Evolutionary conservation across 1,140 invertebrate genomes (phyloP), one percentile per base, ranked within the genome.

Genomic region (Leptonema lineaticorne): DNA sequence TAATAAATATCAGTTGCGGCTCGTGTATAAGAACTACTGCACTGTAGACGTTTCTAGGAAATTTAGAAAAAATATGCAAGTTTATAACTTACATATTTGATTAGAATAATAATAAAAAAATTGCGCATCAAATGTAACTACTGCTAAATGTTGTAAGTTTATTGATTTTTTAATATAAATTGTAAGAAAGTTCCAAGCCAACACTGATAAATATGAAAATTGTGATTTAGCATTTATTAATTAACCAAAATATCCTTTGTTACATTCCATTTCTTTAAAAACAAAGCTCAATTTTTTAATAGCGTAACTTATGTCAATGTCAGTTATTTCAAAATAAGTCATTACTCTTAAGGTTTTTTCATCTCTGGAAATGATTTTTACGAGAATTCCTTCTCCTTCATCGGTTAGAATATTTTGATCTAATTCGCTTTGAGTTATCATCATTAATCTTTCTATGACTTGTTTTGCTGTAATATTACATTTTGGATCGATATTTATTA

Each of bases 241-340:
- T n/a, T 62, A 62, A 18, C 59, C 59, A 26, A 62, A 62, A n/a
- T 24, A 62, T 26, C 59, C 59, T 30, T 7, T 24, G 14, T 24
- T 53, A 11, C 50, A 26, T 68, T 85, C 83, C 66, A 83, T 78
- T 75, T 88, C 83, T 48, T 80, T 79, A 41, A 90, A 86, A 27
- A 90, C 85, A 57, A 83, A 83, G 20, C 73, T 75, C 20, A 91
- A 76, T 74, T 91, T 91, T 26, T 82, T 82, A 16, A 89, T 85
- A 27, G 87, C 84, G 65, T 86, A 80, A n/a, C 84, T 72, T 8
- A 91, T 76, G 75, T 89, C 84, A 46, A 86, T 78, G 45, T 87
- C 82, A 0, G 78, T 81, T 16, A 93, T 85, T 75, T 92, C 88
- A 73, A 85, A 84, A 74, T 91, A 86, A 4, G 88, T 75, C 0